Evolutionary conservation across 2,888 invertebrate genomes (phyloP), one percentile per base, ranked within the genome.

Genomic region (Rosalia funebris): DNA sequence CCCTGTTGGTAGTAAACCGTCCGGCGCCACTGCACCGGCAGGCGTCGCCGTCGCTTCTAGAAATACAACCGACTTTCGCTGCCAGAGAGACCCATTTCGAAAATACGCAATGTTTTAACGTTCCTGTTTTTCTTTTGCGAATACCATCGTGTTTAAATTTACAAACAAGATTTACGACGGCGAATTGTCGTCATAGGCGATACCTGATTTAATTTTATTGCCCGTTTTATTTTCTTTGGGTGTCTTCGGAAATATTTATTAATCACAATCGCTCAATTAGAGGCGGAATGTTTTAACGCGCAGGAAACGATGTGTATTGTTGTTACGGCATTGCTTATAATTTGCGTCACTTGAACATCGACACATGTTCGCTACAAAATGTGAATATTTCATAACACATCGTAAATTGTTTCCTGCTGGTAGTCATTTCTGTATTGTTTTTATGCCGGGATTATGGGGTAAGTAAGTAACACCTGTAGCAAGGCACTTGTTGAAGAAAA

Each of bases 121-220:
- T 50, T 25, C 16, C 1, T 39, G 20, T 39, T 50, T 50, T 50
- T 25, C 31, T 50, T 50, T 37, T 36, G 37, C 50, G 36, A 50
- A 50, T 50, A 50, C 37, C 39, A n/a, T 15, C 39, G 50, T 20
- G 16, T 50, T 50, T 50, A 50, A 39, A 39, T 50, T 50, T 50
- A 50, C 50, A 25, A 41, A 50, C 25, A 57, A 57, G 37, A 57
- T 57, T 50, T 50, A 57, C 36, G 34, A 42, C 37, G n/a, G 44
- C 50, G 20, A 25, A 44, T 57, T 57, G 57, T 57, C 50, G 44
- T 57, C 50, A 57, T 44, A 57, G 44, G 20, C 48, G n/a, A n/a
- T 57, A 50, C 57, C 57, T 50, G 50, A 44, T 57, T 57, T 34
- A 47, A 50, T 50, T 57, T 57, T 44, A 50, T 50, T 50, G 39